A percentile compares a stretch with the other conserved stretches of the same genome.
Evolutionary conservation across 2,888 invertebrate genomes (phyloP).

Genomic region (Cactoblastis cactorum): DNA sequence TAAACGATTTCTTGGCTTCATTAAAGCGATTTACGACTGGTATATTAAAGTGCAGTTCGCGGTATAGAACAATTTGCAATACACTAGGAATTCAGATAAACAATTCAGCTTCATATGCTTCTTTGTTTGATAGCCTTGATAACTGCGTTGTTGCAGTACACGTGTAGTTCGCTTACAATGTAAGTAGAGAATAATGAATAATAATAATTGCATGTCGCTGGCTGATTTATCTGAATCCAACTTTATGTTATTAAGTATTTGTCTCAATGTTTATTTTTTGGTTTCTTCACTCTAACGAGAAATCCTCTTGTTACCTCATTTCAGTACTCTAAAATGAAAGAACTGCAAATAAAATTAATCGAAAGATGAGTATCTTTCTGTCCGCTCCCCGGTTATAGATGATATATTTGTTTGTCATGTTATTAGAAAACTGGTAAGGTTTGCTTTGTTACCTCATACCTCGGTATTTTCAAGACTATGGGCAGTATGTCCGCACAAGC

Average conservation of each 20-base stretch:
- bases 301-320: too few relatives aligned
- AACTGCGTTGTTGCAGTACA: constrained; percentile 21
- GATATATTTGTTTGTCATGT: background rate
- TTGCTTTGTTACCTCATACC: constrained; percentile 3
- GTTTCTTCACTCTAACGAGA: background rate
- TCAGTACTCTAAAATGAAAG: too few relatives aligned
- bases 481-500: constrained; percentile 20
- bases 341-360: too few relatives aligned
- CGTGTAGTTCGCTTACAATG: constrained; percentile 30
- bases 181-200: constrained; percentile 28
- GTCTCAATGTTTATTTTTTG: background rate
- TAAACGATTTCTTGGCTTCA: too few relatives aligned
- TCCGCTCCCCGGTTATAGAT: too few relatives aligned
- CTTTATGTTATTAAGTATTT: background rate
- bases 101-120: background rate
- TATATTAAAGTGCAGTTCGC: constrained; percentile 21
- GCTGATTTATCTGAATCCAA: constrained; percentile 40
- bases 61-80: constrained; percentile 15
- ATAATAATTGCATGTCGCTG: constrained; percentile 39
- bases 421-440: background rate
- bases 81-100: constrained; percentile 11
- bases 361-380: too few relatives aligned
- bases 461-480: constrained; percentile 22
- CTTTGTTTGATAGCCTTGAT: background rate
- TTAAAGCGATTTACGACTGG: constrained; percentile 18